These are phyloP conservation scores for Bhutanitis thaidina DNA, from an alignment of 2,888 invertebrate genomes.

Conservation along the genomic window DNA sequence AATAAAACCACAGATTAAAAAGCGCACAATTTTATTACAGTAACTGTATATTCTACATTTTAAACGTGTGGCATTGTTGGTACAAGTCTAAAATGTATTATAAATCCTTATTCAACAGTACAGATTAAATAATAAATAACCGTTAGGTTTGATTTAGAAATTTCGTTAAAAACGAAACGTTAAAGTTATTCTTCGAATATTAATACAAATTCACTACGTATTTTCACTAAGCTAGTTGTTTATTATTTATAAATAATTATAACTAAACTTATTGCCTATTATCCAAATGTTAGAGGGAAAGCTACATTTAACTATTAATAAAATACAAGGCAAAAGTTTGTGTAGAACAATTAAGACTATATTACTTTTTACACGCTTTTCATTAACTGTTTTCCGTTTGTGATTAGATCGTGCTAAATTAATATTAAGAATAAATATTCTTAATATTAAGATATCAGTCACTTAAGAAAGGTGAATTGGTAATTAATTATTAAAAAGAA, in stretches of 20 bases:
- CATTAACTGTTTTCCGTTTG: too few relatives aligned
- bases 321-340: constrained; percentile 8
- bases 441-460: too few relatives aligned
- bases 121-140: constrained; percentile 20
- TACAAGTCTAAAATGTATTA: constrained; percentile 28
- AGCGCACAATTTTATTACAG: constrained; percentile 59
- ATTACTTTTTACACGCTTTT: too few relatives aligned
- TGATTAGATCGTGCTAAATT: too few relatives aligned
- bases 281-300: constrained; percentile 2
- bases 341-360: neutral
- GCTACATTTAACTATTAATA: constrained; percentile 1
- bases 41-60: constrained; percentile 35
- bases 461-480: too few relatives aligned
- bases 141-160: constrained; percentile 2
- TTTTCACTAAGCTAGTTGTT: neutral
- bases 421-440: too few relatives aligned
- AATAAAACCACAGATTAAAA: constrained; percentile 39
- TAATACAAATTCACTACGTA: constrained; percentile 11
- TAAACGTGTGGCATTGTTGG: constrained; percentile 39
- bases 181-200: constrained; percentile 5
- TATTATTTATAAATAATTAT: constrained; percentile 2
- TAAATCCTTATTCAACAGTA: constrained; percentile 33
- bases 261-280: neutral
- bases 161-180: constrained; percentile 12
- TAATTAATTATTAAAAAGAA: too few relatives aligned